Evolutionary conservation across 1,140 invertebrate species (phyloP), one percentile per base, ranked within the genome.

Genomic region (Homarus americanus): DNA sequence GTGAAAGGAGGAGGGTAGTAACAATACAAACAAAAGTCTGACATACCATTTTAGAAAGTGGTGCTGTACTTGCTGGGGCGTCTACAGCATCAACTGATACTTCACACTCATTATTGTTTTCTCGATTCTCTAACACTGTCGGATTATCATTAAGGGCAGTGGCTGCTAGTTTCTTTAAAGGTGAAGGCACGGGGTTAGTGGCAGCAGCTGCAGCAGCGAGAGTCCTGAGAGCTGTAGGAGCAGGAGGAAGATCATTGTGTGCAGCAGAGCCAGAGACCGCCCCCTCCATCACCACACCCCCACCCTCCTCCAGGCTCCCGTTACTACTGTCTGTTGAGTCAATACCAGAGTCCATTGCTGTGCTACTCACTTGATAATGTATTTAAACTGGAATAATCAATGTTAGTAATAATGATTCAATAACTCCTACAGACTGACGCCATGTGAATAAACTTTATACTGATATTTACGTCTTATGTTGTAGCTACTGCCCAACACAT

Each of bases 311-410:
- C 44, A 53, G 41, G 38, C 79, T 82, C 20, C 87, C 80, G 44
- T 83, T 83, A 41, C 87, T 90, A 66, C 87, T 90, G 63, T 90
- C 87, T 10, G 87, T 90, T 4, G 87, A 90, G 40, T 90, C 87
- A 7, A 90, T 90, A 12, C 87, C 87, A 41, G 87, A 90, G 36
- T 90, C 87, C 87, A 90, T 90, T 63, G n/a, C n/a, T 69, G 63
- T n/a, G n/a, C n/a, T n/a, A n/a, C n/a, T n/a, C n/a, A n/a, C n/a
- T n/a, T n/a, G n/a, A n/a, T n/a, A n/a, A n/a, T n/a, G n/a, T n/a
- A n/a, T n/a, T n/a, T n/a, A n/a, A n/a, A n/a, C n/a, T n/a, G n/a
- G n/a, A n/a, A n/a, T n/a, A n/a, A n/a, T n/a, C n/a, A n/a, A n/a
- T n/a, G n/a, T n/a, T n/a, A n/a, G n/a, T n/a, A n/a, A n/a, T n/a